Conservation (phyloP, 64 coral and sea anemone genomes). For the Acropora yongei region DNA sequence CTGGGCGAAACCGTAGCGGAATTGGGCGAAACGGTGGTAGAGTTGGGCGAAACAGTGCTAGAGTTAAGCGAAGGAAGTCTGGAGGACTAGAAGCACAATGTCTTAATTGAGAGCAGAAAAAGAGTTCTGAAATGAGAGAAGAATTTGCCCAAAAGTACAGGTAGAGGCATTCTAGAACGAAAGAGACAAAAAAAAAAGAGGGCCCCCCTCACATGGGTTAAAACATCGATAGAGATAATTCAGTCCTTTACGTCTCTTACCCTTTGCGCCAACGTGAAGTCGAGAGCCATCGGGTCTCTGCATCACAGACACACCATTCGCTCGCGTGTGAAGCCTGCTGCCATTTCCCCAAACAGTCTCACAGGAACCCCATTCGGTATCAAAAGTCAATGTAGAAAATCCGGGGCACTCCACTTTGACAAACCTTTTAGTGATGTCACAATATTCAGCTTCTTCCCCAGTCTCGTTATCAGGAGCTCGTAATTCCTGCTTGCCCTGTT, state of each 20-base stretch:
- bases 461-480: conserved; percentile 88
- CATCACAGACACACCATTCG: conserved; percentile 81
- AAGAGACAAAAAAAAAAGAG: too few species aligned
- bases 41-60: too few species aligned
- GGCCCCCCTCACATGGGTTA: too few species aligned
- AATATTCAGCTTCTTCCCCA: conserved; percentile 78
- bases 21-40: too few species aligned
- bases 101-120: too few species aligned
- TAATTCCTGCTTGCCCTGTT: conserved; percentile 54
- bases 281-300: conserved; percentile 69
- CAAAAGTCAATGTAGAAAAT: conserved; percentile 86
- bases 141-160: too few species aligned
- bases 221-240: background rate
- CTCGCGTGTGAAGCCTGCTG: conserved; percentile 67
- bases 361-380: conserved; percentile 69
- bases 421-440: conserved; percentile 52
- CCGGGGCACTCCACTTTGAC: conserved; percentile 91
- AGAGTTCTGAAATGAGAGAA: too few species aligned
- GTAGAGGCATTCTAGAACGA: too few species aligned
- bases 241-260: conserved; percentile 42
- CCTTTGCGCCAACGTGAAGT: conserved; percentile 78
- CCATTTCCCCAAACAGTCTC: conserved; percentile 88
- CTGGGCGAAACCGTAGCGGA: too few species aligned
- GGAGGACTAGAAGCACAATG: too few species aligned
- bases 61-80: too few species aligned